Evolutionary conservation across 2,888 invertebrate species (phyloP), one percentile per base, ranked within the genome.

Genomic region (Timema cristinae): DNA sequence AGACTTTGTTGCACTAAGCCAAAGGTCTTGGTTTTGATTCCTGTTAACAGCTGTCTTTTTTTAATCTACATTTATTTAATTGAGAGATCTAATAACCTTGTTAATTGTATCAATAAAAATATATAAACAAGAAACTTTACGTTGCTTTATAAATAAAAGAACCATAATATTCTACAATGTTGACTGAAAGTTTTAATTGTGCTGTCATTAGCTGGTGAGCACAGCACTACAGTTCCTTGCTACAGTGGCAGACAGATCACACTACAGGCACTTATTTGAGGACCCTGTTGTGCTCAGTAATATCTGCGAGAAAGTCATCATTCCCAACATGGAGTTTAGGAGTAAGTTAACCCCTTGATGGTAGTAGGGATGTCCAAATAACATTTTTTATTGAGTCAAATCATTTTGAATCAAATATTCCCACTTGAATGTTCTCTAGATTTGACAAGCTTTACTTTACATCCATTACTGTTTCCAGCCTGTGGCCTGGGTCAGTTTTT

Each of bases 241-340:
- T 0, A 93, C 94, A 69, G 95, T 99, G 8, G 98, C 97, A 0
- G 96, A 97, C 80, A 89, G 97, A 77, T 88, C 90, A 59, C 92
- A 92, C 75, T 96, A 98, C 82, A 91, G 94, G 76, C 86, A 88
- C 76, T 83, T 98, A 50, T 99, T 99, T 80, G 94, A 96, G 81
- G 93, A 94, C 81, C 90, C 93, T 0, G 88, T 88, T 68, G 94
- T 94, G 5, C 86, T 98, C 7, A 91, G 92, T 76, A 93, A 91
- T 78, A 97, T 98, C 76, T 98, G 98, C 82, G 96, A 98, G 81
- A 97, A 97, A 82, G 95, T 99, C n/a, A 94, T 99, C 78, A 95
- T 99, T 78, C 98, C 98, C 0, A 99, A 98, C 81, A 93, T 99
- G 89, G 93, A 97, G 82, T 96, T 99, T 77, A 88, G 98, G 86